Conservation (phyloP, 2,888 invertebrate genomes). For the Lasiommata megera region DNA sequence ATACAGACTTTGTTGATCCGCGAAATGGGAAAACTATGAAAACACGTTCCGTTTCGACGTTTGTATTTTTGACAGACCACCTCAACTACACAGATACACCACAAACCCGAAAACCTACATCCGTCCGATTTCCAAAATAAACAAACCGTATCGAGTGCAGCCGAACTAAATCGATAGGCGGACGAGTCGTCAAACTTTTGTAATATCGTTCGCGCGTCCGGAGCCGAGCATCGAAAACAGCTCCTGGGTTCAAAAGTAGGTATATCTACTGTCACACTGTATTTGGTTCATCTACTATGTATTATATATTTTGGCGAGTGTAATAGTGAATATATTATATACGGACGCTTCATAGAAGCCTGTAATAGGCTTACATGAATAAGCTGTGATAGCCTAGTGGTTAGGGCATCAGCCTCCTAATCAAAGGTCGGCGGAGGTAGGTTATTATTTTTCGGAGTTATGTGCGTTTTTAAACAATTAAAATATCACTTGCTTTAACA, state of each 20-base stretch:
- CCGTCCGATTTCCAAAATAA: slow-evolving; percentile 68
- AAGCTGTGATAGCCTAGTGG: too few species aligned
- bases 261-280: not conserved
- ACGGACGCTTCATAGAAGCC: too few species aligned
- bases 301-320: too few species aligned
- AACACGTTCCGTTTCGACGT: slow-evolving; percentile 26
- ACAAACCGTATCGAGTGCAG: slow-evolving; percentile 58
- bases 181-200: slow-evolving; percentile 72
- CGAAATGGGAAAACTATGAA: slow-evolving; percentile 50
- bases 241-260: slow-evolving; percentile 2
- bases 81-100: slow-evolving; percentile 56
- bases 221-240: slow-evolving; percentile 31
- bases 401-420: too few species aligned
- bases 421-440: too few species aligned
- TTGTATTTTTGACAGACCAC: slow-evolving; percentile 29
- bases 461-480: too few species aligned
- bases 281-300: not conserved
- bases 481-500: too few species aligned
- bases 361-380: too few species aligned
- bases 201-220: slow-evolving; percentile 45
- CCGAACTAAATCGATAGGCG: slow-evolving; percentile 69
- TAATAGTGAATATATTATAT: too few species aligned
- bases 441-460: too few species aligned
- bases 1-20: slow-evolving; percentile 41
- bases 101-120: slow-evolving; percentile 78